These are phyloP conservation scores for Clistopyga incitator DNA, from an alignment of 2,888 invertebrate species.

Conservation along the genomic window DNA sequence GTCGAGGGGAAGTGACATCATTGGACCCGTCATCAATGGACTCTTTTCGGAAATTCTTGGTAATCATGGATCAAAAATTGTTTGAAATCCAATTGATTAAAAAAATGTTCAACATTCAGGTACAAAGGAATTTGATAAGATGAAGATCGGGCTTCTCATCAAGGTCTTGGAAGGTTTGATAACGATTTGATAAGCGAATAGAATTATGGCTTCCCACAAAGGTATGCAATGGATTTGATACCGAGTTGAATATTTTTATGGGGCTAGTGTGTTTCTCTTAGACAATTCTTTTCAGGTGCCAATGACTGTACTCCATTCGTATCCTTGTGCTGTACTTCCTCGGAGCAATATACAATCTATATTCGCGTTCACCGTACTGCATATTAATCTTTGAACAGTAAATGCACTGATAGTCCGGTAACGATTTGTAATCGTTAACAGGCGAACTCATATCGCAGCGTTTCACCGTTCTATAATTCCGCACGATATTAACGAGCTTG, in stretches of 20 bases:
- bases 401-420: conserved; percentile 77
- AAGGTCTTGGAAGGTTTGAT: background rate
- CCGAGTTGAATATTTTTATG: background rate
- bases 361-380: conserved; percentile 29
- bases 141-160: background rate
- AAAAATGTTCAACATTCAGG: no score
- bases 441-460: conserved; percentile 62
- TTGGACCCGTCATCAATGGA: no score
- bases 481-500: conserved; percentile 37
- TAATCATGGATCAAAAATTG: no score
- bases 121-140: background rate
- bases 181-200: no score
- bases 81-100: no score
- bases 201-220: no score
- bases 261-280: background rate
- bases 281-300: background rate
- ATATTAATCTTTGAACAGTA: conserved; percentile 80
- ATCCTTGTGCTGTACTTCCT: background rate
- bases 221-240: background rate
- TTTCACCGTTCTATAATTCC: conserved; percentile 23
- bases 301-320: background rate
- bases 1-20: no score
- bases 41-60: no score
- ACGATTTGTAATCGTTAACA: conserved; percentile 83
- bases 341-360: background rate